Conservation (phyloP, 64 coral and sea anemone species). For the Pachyseris speciosa region DNA sequence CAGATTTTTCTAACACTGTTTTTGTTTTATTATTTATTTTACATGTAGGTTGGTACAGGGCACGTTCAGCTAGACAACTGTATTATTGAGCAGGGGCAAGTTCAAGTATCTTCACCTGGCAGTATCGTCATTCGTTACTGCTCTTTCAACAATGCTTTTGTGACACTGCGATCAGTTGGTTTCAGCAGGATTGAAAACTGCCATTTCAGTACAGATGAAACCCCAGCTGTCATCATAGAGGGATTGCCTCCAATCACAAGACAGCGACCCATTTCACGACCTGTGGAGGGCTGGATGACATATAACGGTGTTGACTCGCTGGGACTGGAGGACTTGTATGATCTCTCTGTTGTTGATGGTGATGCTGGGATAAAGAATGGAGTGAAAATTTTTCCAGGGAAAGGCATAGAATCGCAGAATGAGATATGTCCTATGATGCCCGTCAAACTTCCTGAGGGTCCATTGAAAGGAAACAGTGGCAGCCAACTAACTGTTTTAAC, state of each 20-base stretch:
- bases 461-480: constrained; percentile 18
- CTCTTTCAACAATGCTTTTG: constrained; percentile 77
- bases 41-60: constrained; percentile 89
- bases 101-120: constrained; percentile 89
- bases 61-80: constrained; percentile 93
- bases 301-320: constrained; percentile 51
- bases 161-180: constrained; percentile 78
- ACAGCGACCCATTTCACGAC: constrained; percentile 73
- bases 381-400: not conserved
- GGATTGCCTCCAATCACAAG: constrained; percentile 83
- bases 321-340: constrained; percentile 87
- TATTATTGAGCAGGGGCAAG: constrained; percentile 86
- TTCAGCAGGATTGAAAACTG: constrained; percentile 93
- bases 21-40: not conserved
- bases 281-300: constrained; percentile 80
- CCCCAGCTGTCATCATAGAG: constrained; percentile 87
- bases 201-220: constrained; percentile 88
- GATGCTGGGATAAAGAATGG: constrained; percentile 46
- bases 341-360: constrained; percentile 56
- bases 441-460: constrained; percentile 6
- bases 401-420: not conserved
- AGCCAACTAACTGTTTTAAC: constrained; percentile 70
- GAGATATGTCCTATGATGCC: not conserved
- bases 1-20: not conserved
- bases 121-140: constrained; percentile 85